These are phyloP conservation scores for Magallana nippona DNA, from an alignment of 2,888 invertebrate species.

Conservation along the genomic window DNA sequence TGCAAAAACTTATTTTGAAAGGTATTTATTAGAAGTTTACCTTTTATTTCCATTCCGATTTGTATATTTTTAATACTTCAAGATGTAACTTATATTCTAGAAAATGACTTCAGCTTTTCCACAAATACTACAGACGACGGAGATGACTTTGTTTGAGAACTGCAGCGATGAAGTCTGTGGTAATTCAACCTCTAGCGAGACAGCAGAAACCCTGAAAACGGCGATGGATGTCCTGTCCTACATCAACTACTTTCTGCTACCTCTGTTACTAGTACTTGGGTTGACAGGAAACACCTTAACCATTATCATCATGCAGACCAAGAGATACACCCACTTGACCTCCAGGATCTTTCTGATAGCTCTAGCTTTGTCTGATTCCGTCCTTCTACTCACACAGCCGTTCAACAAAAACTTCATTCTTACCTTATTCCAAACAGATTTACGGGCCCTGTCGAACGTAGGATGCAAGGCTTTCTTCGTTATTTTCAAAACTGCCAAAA, in stretches of 20 bases:
- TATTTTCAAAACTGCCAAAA: slow-evolving; percentile 62
- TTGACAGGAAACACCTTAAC: slow-evolving; percentile 62
- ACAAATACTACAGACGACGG: neutral
- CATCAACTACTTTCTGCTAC: slow-evolving; percentile 55
- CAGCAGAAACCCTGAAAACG: neutral
- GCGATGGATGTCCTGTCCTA: slow-evolving; percentile 48
- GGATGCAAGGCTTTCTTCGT: slow-evolving; percentile 66
- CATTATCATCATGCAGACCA: slow-evolving; percentile 60
- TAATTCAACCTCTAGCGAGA: neutral
- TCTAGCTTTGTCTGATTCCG: slow-evolving; percentile 63
- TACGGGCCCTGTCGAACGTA: slow-evolving; percentile 56
- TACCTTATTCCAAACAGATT: slow-evolving; percentile 55
- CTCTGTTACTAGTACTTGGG: slow-evolving; percentile 59
- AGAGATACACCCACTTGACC: slow-evolving; percentile 54
- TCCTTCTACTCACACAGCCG: slow-evolving; percentile 60
- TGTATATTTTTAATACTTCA: no score
- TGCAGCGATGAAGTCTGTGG: neutral
- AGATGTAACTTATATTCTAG: no score
- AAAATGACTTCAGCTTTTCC: no score
- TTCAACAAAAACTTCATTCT: slow-evolving; percentile 65
- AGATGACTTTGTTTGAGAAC: neutral
- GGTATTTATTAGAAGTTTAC: no score
- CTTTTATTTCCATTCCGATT: no score
- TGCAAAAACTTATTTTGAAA: no score
- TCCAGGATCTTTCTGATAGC: slow-evolving; percentile 61